Base-by-base conservation (phyloP, 2,113 vertebrate species). In the Pelecanoides urinatrix region DNA sequence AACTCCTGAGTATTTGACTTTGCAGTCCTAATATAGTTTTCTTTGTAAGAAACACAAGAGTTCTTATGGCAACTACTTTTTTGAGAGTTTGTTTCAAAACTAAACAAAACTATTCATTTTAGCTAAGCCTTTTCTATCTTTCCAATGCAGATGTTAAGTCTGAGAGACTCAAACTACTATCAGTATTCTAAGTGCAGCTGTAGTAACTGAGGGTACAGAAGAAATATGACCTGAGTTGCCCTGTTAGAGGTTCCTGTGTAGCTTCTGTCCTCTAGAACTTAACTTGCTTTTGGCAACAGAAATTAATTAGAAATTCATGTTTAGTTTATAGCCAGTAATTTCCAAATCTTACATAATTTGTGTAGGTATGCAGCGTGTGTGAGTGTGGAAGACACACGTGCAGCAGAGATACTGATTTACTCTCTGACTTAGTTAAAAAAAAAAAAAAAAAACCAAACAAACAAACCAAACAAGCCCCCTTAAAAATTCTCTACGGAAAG, bases 61-160 rank as follows among this genome's bases (percentile, higher is more conserved):
- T 93, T 96, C 82, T 96, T 90, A 92, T 93, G 90, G 68, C 72
- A 93, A 80, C 79, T 95, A 44, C 29, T 61, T 95, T 88, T 63
- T 92, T 2, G 6, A 88, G 38, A 50, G n/a, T 75, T 52, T 79
- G 7, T 66, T 95, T 92, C 71, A 94, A 85, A 92, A 75, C 9
- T 27, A 83, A 95, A 80, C 4, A 71, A 65, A 88, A 79, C 85
- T 61, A 63, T 88, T 95, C 34, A 59, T 74, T 94, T 96, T 94
- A 90, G 36, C 40, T 92, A 80, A 55, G 11, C 25, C 13, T 88
- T 90, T 72, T 44, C 32, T 95, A 20, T 91, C n/a, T 91, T 97
- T 94, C 58, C 47, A 67, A 30, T 71, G 22, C 16, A 84, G 36
- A 84, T 68, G 78, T 42, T 89, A 63, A 62, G 6, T 68, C 44